Percentiles rank a stretch among this genome's conserved stretches.
phyloP scores from a whole-genome alignment of 2,888 invertebrate species.

The Clanis bilineata region DNA sequence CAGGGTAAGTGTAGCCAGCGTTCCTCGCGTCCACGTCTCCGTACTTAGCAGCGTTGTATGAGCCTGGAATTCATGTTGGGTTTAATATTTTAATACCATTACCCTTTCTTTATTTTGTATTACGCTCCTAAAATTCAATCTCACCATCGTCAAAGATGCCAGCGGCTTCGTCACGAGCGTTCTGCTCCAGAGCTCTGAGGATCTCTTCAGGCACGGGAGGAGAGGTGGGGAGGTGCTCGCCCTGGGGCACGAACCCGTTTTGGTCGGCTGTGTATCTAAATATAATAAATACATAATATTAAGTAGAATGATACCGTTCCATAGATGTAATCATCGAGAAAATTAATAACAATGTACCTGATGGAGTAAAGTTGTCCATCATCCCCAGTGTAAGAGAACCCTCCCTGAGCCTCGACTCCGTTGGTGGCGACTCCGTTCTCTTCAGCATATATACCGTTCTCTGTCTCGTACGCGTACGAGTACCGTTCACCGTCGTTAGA shows the following conservation, averaged over 20 bases:
- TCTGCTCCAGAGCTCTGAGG: slow-evolving; percentile 66
- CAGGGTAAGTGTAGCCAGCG: slow-evolving; percentile 29
- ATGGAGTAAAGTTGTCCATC: slow-evolving; percentile 70
- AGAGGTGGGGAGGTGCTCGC: slow-evolving; percentile 70
- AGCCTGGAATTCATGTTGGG: no score
- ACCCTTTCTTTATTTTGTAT: not conserved
- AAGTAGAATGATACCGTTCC: not conserved
- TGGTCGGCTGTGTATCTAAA: slow-evolving; percentile 70
- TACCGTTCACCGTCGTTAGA: slow-evolving; percentile 67
- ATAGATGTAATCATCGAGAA: no score
- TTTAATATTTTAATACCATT: no score
- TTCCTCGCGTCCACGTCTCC: slow-evolving; percentile 33
- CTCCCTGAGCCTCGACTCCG: slow-evolving; percentile 70
- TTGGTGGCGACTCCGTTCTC: slow-evolving; percentile 69
- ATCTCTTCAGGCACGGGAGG: slow-evolving; percentile 72
- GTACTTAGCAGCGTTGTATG: slow-evolving; percentile 66
- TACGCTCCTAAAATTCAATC: not conserved
- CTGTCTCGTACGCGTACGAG: slow-evolving; percentile 67
- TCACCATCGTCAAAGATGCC: slow-evolving; percentile 74
- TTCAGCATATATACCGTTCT: slow-evolving; percentile 70
- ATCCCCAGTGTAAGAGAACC: slow-evolving; percentile 70
- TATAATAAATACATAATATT: not conserved
- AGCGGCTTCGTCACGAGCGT: slow-evolving; percentile 72
- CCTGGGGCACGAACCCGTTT: slow-evolving; percentile 70
- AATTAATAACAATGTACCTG: slow-evolving; percentile 46